phyloP scores from a whole-genome alignment of 2,797 vertebrate species.

The Apogon talboti region DNA sequence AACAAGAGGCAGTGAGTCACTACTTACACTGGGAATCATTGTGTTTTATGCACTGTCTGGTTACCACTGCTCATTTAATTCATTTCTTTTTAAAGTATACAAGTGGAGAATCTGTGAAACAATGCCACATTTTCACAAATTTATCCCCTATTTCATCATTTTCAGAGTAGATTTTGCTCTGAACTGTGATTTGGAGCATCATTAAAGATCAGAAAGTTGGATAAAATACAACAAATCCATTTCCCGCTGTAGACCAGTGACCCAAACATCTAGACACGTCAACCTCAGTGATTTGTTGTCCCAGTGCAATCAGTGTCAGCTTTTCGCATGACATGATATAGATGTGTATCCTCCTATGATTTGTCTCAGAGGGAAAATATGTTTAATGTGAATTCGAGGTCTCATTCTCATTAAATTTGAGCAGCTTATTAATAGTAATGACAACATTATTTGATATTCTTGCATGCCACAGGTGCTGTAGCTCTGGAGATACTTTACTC shows the following conservation, averaged over 20 bases:
- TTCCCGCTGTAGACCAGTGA: constrained; percentile 18
- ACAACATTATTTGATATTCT: neutral
- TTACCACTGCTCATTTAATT: constrained; percentile 19
- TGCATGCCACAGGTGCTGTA: neutral
- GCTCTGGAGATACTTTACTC: neutral
- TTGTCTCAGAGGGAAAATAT: constrained; percentile 1
- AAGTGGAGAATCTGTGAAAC: constrained; percentile 19
- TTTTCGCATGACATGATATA: constrained; percentile 20
- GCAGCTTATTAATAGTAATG: neutral
- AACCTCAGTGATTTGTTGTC: constrained; percentile 23
- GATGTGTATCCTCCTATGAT: neutral
- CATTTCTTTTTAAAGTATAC: neutral
- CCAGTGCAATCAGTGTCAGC: constrained; percentile 6
- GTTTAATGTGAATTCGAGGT: constrained; percentile 2
- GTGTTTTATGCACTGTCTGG: constrained; percentile 26
- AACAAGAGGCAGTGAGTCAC: constrained; percentile 39
- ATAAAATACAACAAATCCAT: constrained; percentile 16
- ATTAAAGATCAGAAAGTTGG: constrained; percentile 21
- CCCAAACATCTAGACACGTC: constrained; percentile 9
- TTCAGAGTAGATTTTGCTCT: constrained; percentile 21
- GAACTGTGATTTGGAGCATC: constrained; percentile 23
- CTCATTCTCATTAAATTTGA: no score
- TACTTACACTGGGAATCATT: constrained; percentile 40
- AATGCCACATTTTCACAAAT: constrained; percentile 1
- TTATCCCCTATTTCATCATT: constrained; percentile 8